Evolutionary conservation across 2,797 vertebrate species (phyloP), one percentile per base, ranked within the genome.

Genomic region (Rhinatrema bivittatum): DNA sequence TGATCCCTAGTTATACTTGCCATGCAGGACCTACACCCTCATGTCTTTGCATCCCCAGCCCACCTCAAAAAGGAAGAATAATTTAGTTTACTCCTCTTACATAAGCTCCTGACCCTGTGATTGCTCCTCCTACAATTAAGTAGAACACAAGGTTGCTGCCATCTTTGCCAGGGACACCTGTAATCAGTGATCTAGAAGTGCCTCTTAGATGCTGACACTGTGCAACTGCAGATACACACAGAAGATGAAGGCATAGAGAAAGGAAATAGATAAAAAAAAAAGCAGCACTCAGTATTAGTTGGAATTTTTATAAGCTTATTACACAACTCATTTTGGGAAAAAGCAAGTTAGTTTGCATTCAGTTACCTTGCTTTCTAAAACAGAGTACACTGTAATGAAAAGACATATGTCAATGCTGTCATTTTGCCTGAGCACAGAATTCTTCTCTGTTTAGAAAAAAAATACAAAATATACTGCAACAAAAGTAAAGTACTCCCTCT

Each of bases 61-160:
- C 39, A 16, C 36, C 38, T 64, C 23, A 9, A 23, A 9, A 23
- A 2, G 62, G 60, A 46, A 25, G 41, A n/a, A n/a, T n/a, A 35
- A 57, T 19, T 48, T 52, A 32, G 54, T 43, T 16, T 28, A 44
- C 58, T 37, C 22, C 7, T 62, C 88, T 90, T 81, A 94, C 91
- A 74, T 90, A 91, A 56, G 47, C 18, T 60, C 74, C 77, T 34
- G 76, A 70, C 43, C 77, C 89, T 33, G 87, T 34, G 60, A 58
- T 72, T 32, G 81, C 43, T 49, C 76, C 86, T 75, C 89, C 91
- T 54, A 93, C 72, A 69, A 94, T 62, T 56, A 89, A 67, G 44
- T 64, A 47, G 23, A 91, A 88, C 11, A 89, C 39, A 17, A 80
- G 58, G 56, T 84, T 91, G 45, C 85, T 84, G 32, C 72, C 52